Evolutionary conservation across 2,888 invertebrate species (phyloP).

Genomic region (Cheilosia pagana): DNA sequence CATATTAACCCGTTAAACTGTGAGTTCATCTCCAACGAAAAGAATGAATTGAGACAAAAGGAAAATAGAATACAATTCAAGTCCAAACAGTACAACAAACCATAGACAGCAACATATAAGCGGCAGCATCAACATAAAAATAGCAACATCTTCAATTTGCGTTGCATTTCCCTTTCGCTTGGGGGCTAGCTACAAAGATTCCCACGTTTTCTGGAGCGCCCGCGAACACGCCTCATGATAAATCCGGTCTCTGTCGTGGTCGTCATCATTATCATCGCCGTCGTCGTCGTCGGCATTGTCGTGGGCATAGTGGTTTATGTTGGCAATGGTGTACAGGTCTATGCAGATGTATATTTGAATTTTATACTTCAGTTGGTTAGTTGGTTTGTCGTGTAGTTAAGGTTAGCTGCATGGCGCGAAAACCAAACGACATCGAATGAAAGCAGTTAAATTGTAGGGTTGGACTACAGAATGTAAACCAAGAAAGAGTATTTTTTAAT

Average conservation of each 20-base stretch:
- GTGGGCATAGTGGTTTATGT: background rate
- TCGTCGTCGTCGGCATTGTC: background rate
- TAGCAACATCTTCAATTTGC: constrained; percentile 32
- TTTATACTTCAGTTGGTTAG: no score
- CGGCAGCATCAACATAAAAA: background rate
- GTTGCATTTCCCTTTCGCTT: constrained; percentile 31
- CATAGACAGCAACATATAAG: background rate
- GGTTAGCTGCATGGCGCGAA: no score
- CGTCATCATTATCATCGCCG: constrained; percentile 4
- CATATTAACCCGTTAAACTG: constrained; percentile 35
- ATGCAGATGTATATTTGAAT: background rate
- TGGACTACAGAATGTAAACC: no score
- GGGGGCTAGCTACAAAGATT: constrained; percentile 11
- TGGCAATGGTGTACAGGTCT: background rate
- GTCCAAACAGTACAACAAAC: background rate
- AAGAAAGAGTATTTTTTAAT: no score
- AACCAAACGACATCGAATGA: no score
- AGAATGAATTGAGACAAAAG: background rate
- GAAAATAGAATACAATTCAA: constrained; percentile 3
- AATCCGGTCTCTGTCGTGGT: constrained; percentile 35
- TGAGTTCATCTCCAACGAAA: background rate
- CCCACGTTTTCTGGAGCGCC: constrained; percentile 32
- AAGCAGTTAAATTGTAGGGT: no score
- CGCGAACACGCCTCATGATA: constrained; percentile 42
- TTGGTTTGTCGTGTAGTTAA: no score